Evolutionary conservation across 2,113 vertebrate species (phyloP), one percentile per base, ranked within the genome.

Genomic region (Syngnathoides biaculeatus): DNA sequence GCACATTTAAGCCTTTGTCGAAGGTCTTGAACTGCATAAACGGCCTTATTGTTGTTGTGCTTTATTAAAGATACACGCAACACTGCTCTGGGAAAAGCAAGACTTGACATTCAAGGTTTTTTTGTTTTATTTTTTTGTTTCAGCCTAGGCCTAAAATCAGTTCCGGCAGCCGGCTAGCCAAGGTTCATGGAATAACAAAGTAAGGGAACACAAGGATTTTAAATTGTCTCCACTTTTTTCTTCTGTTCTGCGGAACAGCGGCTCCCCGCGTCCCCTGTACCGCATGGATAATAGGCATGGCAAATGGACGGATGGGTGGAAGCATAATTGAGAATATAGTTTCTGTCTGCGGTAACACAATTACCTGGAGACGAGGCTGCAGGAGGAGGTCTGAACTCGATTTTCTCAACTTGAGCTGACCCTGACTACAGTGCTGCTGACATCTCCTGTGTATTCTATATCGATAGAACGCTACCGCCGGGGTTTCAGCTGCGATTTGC

Each of bases 311-410:
- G 59, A 61, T 42, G 12, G 59, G 39, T 40, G 59, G 59, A 61
- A 39, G 59, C 42, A 61, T 61, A 61, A 61, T 61, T 61, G 59
- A 61, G 59, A 61, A 57, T 57, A 38, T 61, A 61, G 59, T 42
- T 61, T 38, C 59, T 42, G 59, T 39, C 59, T 22, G 35, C 6
- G 20, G 38, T 61, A 61, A 61, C 39, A 26, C 38, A 61, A 61
- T 61, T 61, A 61, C 38, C 38, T 5, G 59, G 77, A 75, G 75
- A 82, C 48, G 20, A 74, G 67, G 66, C 71, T 20, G 60, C 39
- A 56, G 60, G 59, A 52, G 57, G 59, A 69, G 66, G 35, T 24
- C 61, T 60, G 52, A 7, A 60, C 40, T 59, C 30, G 8, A 13
- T 62, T 78, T 64, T 13, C 38, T 66, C 67, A 53, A 82, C 68